Evolutionary conservation across 1,140 invertebrate species (phyloP).

Genomic region (Micrasema longulum): DNA sequence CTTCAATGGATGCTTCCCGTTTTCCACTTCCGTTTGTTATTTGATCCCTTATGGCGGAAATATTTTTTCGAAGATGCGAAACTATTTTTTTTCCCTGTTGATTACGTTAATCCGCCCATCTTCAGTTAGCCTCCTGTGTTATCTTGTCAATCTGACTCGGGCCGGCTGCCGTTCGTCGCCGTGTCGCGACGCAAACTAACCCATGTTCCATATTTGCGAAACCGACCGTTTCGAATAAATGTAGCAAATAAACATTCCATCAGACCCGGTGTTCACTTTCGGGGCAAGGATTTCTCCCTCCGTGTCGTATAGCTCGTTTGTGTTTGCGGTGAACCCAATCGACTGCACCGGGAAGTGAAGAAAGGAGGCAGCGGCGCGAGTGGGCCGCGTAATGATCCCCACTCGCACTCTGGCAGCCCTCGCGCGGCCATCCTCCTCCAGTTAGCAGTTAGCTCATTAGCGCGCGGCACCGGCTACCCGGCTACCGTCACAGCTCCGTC

Average conservation of each 20-base stretch:
- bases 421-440: background rate
- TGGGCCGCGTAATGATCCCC: slow-evolving; percentile 13
- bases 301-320: background rate
- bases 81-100: background rate
- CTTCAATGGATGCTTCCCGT: slow-evolving; percentile 20
- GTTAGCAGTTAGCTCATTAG: too few relatives aligned
- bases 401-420: background rate
- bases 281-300: background rate
- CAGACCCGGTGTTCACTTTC: too few relatives aligned
- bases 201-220: slow-evolving; percentile 14
- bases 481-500: slow-evolving; percentile 3
- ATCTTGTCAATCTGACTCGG: too few relatives aligned
- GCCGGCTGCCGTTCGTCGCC: too few relatives aligned
- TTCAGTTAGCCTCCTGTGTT: background rate
- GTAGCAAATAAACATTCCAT: too few relatives aligned
- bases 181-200: too few relatives aligned
- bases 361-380: background rate
- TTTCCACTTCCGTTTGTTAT: slow-evolving; percentile 3
- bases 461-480: background rate
- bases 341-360: too few relatives aligned
- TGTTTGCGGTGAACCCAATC: background rate
- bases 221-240: too few relatives aligned
- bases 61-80: background rate
- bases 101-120: background rate
- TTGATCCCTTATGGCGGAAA: background rate